These are phyloP conservation scores for Macroramphosus scolopax DNA, from an alignment of 2,797 vertebrate species.

Conservation along the genomic window DNA sequence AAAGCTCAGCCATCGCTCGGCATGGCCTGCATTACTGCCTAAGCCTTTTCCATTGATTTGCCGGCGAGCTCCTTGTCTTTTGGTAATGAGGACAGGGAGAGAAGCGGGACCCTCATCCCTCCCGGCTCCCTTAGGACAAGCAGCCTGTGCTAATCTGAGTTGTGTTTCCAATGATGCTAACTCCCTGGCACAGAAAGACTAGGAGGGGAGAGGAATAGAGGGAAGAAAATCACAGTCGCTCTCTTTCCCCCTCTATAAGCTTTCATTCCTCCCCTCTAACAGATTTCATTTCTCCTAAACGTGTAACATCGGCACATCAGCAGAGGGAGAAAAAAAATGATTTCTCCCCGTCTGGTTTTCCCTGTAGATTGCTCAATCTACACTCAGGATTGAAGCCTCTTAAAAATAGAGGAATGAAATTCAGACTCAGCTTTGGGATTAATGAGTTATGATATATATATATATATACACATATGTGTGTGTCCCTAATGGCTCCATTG, in stretches of 20 bases:
- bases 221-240: conserved; percentile 37
- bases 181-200: conserved; percentile 49
- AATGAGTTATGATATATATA: conserved; percentile 63
- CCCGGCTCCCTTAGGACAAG: conserved; percentile 65
- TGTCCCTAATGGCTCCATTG: conserved; percentile 24
- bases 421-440: conserved; percentile 50
- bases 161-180: conserved; percentile 70
- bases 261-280: too few relatives aligned
- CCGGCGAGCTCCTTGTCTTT: conserved; percentile 75
- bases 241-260: conserved; percentile 12
- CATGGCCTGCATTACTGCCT: conserved; percentile 66
- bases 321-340: conserved; percentile 47
- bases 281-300: conserved; percentile 45
- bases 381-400: conserved; percentile 32
- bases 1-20: conserved; percentile 57
- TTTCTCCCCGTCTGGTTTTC: conserved; percentile 25
- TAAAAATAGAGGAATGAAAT: conserved; percentile 30
- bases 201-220: conserved; percentile 44
- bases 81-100: conserved; percentile 79
- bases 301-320: conserved; percentile 46
- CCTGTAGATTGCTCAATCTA: conserved; percentile 59
- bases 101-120: conserved; percentile 71
- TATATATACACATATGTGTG: too few relatives aligned
- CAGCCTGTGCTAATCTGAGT: conserved; percentile 73
- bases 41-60: conserved; percentile 79